These are phyloP conservation scores for Oxygymnocypris stewartii DNA, from an alignment of 2,113 vertebrate species.

Conservation along the genomic window DNA sequence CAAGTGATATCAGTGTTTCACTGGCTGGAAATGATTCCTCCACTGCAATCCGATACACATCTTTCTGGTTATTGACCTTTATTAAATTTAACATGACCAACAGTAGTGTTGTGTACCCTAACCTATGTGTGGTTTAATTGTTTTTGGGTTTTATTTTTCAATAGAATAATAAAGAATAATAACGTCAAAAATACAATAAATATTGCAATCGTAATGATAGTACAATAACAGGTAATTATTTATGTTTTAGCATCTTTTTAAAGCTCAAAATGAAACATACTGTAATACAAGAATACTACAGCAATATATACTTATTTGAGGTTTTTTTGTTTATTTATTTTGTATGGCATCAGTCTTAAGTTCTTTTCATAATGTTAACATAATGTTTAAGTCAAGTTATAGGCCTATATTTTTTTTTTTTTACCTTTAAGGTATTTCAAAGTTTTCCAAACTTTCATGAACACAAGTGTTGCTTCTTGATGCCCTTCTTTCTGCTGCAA, in stretches of 20 bases:
- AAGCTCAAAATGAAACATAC: neutral
- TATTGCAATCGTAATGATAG: neutral
- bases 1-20: conserved; percentile 10
- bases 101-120: neutral
- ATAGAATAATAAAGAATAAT: neutral
- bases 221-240: neutral
- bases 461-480: neutral
- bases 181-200: neutral
- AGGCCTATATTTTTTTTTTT: neutral
- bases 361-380: neutral
- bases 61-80: no score
- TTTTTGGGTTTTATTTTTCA: neutral
- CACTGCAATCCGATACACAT: neutral
- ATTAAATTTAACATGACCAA: neutral
- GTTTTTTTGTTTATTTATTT: neutral
- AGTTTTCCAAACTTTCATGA: neutral
- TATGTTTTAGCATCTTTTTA: neutral
- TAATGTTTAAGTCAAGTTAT: neutral
- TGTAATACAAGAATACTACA: neutral
- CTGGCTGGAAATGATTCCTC: neutral
- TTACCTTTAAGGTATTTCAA: neutral
- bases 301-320: neutral
- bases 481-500: neutral
- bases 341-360: neutral
- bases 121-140: neutral